Percentiles rank a stretch among this genome's conserved stretches.
phyloP scores from a whole-genome alignment of 2,797 vertebrate species.

The Microchirus variegatus region DNA sequence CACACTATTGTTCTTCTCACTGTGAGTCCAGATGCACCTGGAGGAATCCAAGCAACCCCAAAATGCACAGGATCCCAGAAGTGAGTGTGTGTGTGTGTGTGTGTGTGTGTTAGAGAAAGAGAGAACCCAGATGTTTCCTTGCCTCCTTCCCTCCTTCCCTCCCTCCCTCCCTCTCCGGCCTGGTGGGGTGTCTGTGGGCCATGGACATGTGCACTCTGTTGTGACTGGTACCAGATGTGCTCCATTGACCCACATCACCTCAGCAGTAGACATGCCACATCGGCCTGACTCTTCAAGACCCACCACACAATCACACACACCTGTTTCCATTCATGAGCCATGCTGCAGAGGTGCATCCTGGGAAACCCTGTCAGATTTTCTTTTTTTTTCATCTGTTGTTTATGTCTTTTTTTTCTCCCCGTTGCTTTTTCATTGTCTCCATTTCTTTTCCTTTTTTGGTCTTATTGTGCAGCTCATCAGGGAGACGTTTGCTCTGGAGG shows the following conservation, averaged over 20 bases:
- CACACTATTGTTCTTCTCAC: conserved; percentile 38
- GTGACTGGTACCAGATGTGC: conserved; percentile 90
- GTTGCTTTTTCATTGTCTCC: conserved; percentile 57
- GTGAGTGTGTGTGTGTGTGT: conserved; percentile 16
- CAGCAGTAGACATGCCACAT: conserved; percentile 88
- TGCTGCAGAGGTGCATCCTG: conserved; percentile 80
- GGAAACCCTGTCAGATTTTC: conserved; percentile 77
- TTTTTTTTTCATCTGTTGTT: conserved; percentile 64
- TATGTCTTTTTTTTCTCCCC: conserved; percentile 59
- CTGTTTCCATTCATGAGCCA: conserved; percentile 87
- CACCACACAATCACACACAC: conserved; percentile 88
- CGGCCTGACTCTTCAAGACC: conserved; percentile 84
- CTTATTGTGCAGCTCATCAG: conserved; percentile 70
- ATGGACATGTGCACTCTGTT: conserved; percentile 86
- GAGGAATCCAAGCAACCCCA: conserved; percentile 75
- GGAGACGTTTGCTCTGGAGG: conserved; percentile 68
- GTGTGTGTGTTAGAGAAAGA: conserved; percentile 50
- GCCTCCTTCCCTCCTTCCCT: conserved; percentile 61
- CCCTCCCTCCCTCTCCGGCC: conserved; percentile 52
- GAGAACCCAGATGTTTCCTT: conserved; percentile 85
- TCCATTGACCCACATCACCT: conserved; percentile 89
- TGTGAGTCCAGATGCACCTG: conserved; percentile 81
- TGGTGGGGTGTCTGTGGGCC: conserved; percentile 83
- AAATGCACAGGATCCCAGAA: conserved; percentile 72
- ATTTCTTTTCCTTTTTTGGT: conserved; percentile 33